Evolutionary conservation across 1,140 invertebrate species (phyloP).

Genomic region (Drosophila guanche): DNA sequence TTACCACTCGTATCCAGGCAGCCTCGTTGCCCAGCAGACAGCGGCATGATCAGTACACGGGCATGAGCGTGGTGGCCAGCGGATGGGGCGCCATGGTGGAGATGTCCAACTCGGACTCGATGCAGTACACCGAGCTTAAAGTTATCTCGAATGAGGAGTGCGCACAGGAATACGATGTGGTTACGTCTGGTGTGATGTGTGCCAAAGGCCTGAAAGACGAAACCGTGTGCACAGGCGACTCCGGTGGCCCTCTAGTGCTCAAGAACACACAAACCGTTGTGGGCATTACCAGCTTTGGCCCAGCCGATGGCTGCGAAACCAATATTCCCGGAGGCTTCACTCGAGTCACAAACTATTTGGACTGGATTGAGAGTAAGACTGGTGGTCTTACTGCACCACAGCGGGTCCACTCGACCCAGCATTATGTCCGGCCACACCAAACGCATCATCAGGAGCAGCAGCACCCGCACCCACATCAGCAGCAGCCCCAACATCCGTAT

Average conservation of each 20-base stretch:
- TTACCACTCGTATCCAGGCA: conserved; percentile 69
- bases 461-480: conserved; percentile 9
- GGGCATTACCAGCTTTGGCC: conserved; percentile 79
- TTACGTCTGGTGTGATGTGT: conserved; percentile 70
- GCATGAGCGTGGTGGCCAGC: conserved; percentile 73
- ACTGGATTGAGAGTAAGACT: conserved; percentile 79
- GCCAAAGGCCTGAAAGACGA: conserved; percentile 77
- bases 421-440: conserved; percentile 15
- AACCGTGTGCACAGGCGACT: conserved; percentile 79
- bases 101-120: conserved; percentile 69
- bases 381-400: conserved; percentile 39
- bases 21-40: conserved; percentile 53
- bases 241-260: conserved; percentile 73
- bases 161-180: conserved; percentile 74
- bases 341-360: conserved; percentile 73
- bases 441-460: conserved; percentile 20
- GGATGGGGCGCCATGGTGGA: conserved; percentile 77
- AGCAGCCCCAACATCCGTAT: conserved; percentile 43
- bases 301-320: conserved; percentile 78
- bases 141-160: conserved; percentile 78
- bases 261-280: conserved; percentile 76
- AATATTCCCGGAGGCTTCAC: conserved; percentile 78
- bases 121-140: conserved; percentile 79
- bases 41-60: conserved; percentile 62
- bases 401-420: conserved; percentile 8